Percentiles rank a stretch among this genome's conserved stretches.
Conservation (phyloP, 2,797 vertebrate genomes). For the Cephalopachus bancanus region DNA sequence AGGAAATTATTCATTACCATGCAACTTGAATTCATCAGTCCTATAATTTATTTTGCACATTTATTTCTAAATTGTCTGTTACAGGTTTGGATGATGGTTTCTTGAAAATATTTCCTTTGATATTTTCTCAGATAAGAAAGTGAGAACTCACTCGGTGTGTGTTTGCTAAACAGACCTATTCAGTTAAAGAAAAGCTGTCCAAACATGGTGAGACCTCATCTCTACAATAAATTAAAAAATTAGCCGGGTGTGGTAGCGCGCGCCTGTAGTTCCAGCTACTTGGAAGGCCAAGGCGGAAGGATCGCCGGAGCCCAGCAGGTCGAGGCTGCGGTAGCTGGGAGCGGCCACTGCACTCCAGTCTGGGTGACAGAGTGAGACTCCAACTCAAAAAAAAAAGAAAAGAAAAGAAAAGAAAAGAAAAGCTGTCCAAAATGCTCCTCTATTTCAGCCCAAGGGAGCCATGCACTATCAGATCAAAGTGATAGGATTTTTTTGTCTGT, state of each 20-base stretch:
- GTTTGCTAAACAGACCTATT: background rate
- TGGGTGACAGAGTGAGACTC: too few relatives aligned
- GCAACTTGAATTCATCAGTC: background rate
- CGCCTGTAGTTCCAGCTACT: too few relatives aligned
- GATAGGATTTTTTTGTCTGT: background rate
- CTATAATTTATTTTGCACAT: background rate
- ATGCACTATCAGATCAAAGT: slow-evolving; percentile 43
- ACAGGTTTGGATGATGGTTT: slow-evolving; percentile 55
- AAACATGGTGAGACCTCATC: background rate
- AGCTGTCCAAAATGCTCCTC: background rate
- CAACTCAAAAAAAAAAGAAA: too few relatives aligned
- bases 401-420: too few relatives aligned
- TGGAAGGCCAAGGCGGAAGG: too few relatives aligned
- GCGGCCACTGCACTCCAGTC: too few relatives aligned
- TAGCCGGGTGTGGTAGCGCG: too few relatives aligned
- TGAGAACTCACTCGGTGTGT: background rate
- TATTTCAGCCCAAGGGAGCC: background rate
- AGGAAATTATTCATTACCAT: background rate
- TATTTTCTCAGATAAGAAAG: slow-evolving; percentile 1
- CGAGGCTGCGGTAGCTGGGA: too few relatives aligned
- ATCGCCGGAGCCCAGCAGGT: too few relatives aligned
- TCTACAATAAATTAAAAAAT: too few relatives aligned
- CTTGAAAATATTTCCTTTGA: background rate
- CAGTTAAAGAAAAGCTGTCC: background rate
- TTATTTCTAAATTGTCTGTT: slow-evolving; percentile 46